phyloP scores from a whole-genome alignment of 1,140 invertebrate genomes.

The Teleogryllus occipitalis region DNA sequence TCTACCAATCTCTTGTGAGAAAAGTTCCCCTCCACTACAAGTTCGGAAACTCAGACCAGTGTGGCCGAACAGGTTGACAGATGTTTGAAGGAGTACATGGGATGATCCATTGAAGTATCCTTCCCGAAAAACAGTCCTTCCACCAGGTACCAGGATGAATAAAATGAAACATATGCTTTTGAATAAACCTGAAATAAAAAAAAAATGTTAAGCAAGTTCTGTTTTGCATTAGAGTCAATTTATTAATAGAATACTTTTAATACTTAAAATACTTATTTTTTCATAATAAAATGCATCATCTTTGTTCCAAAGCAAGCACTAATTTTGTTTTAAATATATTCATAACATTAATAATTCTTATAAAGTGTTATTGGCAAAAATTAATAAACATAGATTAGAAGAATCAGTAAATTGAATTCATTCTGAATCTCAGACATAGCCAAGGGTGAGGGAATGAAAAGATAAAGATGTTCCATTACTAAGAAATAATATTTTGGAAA shows the following conservation, averaged over 20 bases:
- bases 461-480: no score
- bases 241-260: not conserved
- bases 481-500: no score
- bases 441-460: no score
- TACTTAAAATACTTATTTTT: not conserved
- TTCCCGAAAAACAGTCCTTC: conserved; percentile 39
- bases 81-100: conserved; percentile 56
- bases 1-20: conserved; percentile 45
- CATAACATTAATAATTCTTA: no score
- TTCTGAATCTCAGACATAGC: no score
- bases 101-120: conserved; percentile 73
- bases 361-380: no score
- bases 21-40: conserved; percentile 64
- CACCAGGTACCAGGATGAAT: not conserved
- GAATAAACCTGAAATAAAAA: not conserved
- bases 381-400: no score
- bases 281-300: not conserved
- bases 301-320: no score
- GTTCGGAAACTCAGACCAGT: conserved; percentile 72
- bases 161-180: not conserved
- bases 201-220: not conserved
- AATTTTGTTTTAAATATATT: no score
- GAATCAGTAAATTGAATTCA: no score
- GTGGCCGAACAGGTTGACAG: conserved; percentile 60
- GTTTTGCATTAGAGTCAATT: not conserved